A percentile compares a stretch with the other conserved stretches of the same genome.
These are phyloP conservation scores for Xylophagus ater DNA, from an alignment of 2,888 invertebrate species.

Conservation along the genomic window DNA sequence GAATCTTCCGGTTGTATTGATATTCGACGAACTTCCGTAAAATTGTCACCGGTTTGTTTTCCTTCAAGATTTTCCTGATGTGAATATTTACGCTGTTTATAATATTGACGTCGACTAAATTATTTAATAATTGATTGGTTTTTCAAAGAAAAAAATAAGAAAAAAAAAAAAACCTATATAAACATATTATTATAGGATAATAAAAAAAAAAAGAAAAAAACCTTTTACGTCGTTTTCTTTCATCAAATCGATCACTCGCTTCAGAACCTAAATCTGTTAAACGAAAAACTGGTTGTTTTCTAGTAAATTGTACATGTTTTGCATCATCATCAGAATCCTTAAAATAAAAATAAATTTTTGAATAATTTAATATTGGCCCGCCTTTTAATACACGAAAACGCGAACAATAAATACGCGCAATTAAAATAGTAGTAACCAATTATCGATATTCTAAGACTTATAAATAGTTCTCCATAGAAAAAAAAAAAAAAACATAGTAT, in stretches of 20 bases:
- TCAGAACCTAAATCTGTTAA: constrained; percentile 32
- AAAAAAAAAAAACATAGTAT: not conserved
- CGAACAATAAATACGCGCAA: too few species aligned
- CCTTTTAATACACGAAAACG: too few species aligned
- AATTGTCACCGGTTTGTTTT: constrained; percentile 23
- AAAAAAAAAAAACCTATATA: constrained; percentile 6
- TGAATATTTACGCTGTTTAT: constrained; percentile 63
- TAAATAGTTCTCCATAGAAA: too few species aligned
- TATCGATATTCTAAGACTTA: too few species aligned
- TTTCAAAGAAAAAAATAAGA: constrained; percentile 1
- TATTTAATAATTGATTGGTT: constrained; percentile 8
- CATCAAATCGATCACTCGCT: constrained; percentile 36
- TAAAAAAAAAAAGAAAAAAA: constrained; percentile 21
- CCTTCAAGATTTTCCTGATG: constrained; percentile 56
- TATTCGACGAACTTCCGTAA: constrained; percentile 41
- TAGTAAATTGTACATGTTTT: constrained; percentile 44
- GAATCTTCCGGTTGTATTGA: constrained; percentile 68
- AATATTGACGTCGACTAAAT: constrained; percentile 50
- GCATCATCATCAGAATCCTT: constrained; percentile 36
- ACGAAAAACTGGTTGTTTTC: constrained; percentile 31
- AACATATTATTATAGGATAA: not conserved
- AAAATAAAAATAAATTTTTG: constrained; percentile 1
- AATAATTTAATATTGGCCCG: too few species aligned
- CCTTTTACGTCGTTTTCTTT: constrained; percentile 43
- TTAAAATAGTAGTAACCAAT: too few species aligned